Percentiles rank a stretch among this genome's conserved stretches.
phyloP scores from a whole-genome alignment of 2,113 vertebrate genomes.

The Callorhinus ursinus region DNA sequence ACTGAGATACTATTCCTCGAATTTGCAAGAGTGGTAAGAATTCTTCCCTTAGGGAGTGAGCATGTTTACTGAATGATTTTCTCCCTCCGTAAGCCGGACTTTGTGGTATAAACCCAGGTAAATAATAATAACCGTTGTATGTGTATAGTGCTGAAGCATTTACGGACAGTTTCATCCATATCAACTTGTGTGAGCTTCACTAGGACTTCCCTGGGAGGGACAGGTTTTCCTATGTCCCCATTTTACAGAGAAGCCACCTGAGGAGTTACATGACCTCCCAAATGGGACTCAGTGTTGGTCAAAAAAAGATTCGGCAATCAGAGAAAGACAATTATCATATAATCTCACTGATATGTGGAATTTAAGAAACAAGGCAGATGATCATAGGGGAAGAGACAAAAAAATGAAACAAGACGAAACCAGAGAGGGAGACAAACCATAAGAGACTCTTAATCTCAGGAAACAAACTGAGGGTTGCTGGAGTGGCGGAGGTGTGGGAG shows the following conservation, averaged over 20 bases:
- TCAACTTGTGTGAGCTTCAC: background rate
- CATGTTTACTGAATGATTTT: background rate
- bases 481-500: no score
- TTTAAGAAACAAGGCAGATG: no score
- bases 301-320: background rate
- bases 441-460: no score
- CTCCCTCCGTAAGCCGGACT: fast-evolving
- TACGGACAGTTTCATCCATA: fast-evolving
- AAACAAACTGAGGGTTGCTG: no score
- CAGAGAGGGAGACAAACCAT: no score
- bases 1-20: background rate
- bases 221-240: background rate
- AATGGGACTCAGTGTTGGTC: background rate
- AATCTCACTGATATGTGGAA: background rate
- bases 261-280: background rate
- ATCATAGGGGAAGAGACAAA: no score
- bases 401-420: no score
- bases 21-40: background rate
- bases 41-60: background rate
- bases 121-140: background rate
- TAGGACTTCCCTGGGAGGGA: fast-evolving
- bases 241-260: background rate
- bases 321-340: background rate
- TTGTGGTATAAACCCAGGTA: background rate
- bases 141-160: fast-evolving